Evolutionary conservation across 2,113 vertebrate genomes (phyloP).

Genomic region (Canis aureus): DNA sequence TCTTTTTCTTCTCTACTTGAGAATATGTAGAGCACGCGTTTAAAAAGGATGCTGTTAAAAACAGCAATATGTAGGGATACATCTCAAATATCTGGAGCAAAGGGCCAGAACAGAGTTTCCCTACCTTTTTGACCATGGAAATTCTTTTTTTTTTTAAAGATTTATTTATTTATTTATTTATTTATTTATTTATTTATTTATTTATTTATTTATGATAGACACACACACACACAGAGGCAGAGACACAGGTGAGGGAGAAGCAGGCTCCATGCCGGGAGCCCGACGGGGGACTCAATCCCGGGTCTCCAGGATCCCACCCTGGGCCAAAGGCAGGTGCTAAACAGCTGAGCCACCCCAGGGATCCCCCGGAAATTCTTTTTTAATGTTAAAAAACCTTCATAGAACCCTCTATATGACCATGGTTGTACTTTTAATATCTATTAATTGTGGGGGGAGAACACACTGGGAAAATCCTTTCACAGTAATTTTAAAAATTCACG

Average conservation of each 20-base stretch:
- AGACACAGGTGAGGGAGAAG: too few species aligned
- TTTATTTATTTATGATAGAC: too few species aligned
- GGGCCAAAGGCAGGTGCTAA: too few species aligned
- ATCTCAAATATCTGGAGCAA: not conserved
- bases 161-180: too few species aligned
- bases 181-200: too few species aligned
- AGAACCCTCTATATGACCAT: not conserved
- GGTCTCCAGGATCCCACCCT: too few species aligned
- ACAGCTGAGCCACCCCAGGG: too few species aligned
- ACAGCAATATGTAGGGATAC: not conserved
- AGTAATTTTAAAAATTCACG: constrained; percentile 28
- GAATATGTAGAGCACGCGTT: not conserved
- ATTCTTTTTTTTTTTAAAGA: not conserved
- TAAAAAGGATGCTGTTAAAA: not conserved
- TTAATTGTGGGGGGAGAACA: not conserved
- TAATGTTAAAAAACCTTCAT: not conserved
- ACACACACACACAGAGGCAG: too few species aligned
- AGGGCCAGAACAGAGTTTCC: not conserved
- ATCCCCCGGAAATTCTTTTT: not conserved
- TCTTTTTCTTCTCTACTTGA: not conserved
- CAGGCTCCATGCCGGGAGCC: too few species aligned
- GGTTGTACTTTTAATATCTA: not conserved
- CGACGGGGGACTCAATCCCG: too few species aligned
- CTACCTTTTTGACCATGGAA: not conserved
- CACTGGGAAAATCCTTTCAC: not conserved